Base-by-base conservation (phyloP, 2,888 invertebrate genomes). In the Scaptomyza tumidula region DNA sequence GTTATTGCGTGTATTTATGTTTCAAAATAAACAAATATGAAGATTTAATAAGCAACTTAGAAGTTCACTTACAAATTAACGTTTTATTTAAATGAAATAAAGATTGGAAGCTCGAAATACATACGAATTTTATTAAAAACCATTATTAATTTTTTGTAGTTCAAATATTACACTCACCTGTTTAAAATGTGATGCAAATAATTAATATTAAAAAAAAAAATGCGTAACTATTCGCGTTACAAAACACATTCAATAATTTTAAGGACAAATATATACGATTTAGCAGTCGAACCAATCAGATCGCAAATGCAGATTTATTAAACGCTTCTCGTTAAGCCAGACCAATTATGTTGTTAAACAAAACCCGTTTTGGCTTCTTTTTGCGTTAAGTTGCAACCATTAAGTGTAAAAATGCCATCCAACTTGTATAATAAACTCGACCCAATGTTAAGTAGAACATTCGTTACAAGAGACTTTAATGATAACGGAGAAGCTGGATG, bases 401-500 rank as follows among this genome's bases (percentile, higher is more conserved):
- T 90, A 88, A 85, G 84, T 84, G 84, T 89, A 70, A 92, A 90
- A 79, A 91, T 91, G 91, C 91, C 91, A 88, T 91, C 91, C 85
- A 91, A 86, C 81, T 92, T 91, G 92, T 92, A 91, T 92, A 91
- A 92, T 92, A 91, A 92, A 91, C 91, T 91, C 90, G 92, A 92
- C 85, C 92, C 92, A 91, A 85, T 90, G 79, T 91, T 92, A 89
- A 92, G 90, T 91, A 91, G 91, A 91, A 90, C 86, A 85, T 80
- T 89, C 70, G 85, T 86, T 90, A 91, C 91, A 90, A 89, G 90
- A 85, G 91, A 90, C 56, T 91, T 89, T 89, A 90, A 87, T 86
- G 90, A 90, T 67, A 86, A 84, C 71, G 90, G 90, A 83, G 78
- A 90, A 64, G 88, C 87, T 62, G 79, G 78, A 71, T 79, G 83